Evolutionary conservation across 2,888 invertebrate species (phyloP).

Genomic region (Erebia aethiops): DNA sequence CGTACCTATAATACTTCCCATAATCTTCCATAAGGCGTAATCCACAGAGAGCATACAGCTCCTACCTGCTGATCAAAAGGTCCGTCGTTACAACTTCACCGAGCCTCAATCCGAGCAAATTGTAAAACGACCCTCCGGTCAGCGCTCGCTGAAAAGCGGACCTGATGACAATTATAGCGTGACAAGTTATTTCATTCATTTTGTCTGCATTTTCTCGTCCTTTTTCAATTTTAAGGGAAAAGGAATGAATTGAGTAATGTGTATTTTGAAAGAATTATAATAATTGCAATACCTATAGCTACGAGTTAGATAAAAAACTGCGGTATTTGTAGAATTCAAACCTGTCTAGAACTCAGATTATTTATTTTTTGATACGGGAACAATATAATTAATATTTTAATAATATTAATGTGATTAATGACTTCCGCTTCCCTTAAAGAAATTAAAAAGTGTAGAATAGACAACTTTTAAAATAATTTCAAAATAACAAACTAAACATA

Average conservation of each 20-base stretch:
- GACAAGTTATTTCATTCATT: neutral
- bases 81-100: constrained; percentile 24
- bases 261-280: neutral
- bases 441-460: no score
- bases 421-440: no score
- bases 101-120: constrained; percentile 26
- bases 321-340: no score
- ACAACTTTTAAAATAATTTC: no score
- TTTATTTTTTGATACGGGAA: neutral
- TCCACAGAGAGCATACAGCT: neutral
- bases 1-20: neutral
- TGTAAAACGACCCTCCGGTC: constrained; percentile 29
- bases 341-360: no score
- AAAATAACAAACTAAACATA: no score
- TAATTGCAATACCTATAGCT: neutral
- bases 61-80: constrained; percentile 21
- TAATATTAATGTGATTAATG: no score
- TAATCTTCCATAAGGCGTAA: constrained; percentile 4
- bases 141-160: constrained; percentile 24
- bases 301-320: no score
- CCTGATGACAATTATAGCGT: constrained; percentile 23
- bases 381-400: no score
- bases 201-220: neutral
- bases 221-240: neutral
- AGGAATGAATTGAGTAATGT: neutral